Evolutionary conservation across 2,888 invertebrate species (phyloP), one percentile per base, ranked within the genome.

Genomic region (Melieria crassipennis): DNA sequence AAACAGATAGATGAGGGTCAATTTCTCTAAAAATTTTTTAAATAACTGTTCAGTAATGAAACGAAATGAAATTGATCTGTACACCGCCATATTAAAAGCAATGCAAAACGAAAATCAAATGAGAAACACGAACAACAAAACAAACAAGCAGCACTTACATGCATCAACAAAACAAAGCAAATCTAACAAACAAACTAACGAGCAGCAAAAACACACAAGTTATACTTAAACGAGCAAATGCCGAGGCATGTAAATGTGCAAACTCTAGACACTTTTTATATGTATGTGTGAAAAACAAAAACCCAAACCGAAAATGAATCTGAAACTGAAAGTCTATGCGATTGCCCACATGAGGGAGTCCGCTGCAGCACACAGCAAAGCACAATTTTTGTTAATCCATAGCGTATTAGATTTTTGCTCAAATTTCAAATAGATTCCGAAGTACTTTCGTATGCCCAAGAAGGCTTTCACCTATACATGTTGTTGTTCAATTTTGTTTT

Each of bases 351-450:
- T 30, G 30, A 30, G 30, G 30, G 30, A 3, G 30, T 30, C 30
- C 3, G 30, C 30, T 30, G 30, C 30, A 1, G 30, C 30, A 30
- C 30, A 58, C 13, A 16, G 6, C 16, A 43, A 55, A 65, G 64
- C 55, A 65, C 64, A 65, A 65, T 50, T 55, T 55, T 45, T 55
- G 42, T n/a, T 50, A 52, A 10, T 50, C 7, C 46, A 60, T n/a
- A 45, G 11, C 60, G 45, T 46, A 13, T 43, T 50, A 6, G 42
- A 43, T 42, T 57, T 58, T 52, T 13, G 43, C 45, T 55, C 13
- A 50, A 42, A 55, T 55, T 65, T 55, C 55, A 65, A 65, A 52
- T 30, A 30, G 30, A 30, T 30, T 30, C 3, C 30, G 1, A 30
- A 30, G 30, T 3, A 30, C 30, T 30, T 30, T 30, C 30, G 30